Conservation (phyloP, 2,113 vertebrate species). For the Cyanoderma ruficeps region DNA sequence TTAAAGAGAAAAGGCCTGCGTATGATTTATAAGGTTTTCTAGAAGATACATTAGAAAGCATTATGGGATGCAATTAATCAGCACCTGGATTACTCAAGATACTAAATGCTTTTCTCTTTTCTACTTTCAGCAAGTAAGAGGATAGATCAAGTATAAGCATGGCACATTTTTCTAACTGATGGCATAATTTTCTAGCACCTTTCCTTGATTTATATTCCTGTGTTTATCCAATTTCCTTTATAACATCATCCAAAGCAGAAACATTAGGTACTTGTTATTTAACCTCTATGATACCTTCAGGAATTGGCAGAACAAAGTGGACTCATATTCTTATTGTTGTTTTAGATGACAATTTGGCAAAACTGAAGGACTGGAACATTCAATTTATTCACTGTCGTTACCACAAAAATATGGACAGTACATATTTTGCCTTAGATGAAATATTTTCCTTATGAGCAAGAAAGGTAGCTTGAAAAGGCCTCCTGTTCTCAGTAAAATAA, state of each 20-base stretch:
- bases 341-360: conserved; percentile 15
- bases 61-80: conserved; percentile 16
- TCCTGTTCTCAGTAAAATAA: not conserved
- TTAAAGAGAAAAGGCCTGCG: not conserved
- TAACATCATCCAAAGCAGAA: conserved; percentile 23
- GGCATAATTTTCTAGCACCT: conserved; percentile 28
- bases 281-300: conserved; percentile 44
- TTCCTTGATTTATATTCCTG: conserved; percentile 41
- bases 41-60: conserved; percentile 32
- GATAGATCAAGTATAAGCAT: not conserved
- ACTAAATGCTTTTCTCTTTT: conserved; percentile 37
- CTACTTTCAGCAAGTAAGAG: not conserved
- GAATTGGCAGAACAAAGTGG: conserved; percentile 53
- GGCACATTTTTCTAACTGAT: conserved; percentile 51
- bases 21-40: conserved; percentile 37
- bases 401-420: not conserved
- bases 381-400: not conserved
- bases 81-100: not conserved
- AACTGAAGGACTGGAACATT: not conserved
- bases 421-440: not conserved
- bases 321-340: not conserved
- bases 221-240: conserved; percentile 59
- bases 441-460: not conserved
- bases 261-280: conserved; percentile 39
- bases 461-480: not conserved